phyloP scores from a whole-genome alignment of 2,797 vertebrate species.

The Microctenopoma lineatum region DNA sequence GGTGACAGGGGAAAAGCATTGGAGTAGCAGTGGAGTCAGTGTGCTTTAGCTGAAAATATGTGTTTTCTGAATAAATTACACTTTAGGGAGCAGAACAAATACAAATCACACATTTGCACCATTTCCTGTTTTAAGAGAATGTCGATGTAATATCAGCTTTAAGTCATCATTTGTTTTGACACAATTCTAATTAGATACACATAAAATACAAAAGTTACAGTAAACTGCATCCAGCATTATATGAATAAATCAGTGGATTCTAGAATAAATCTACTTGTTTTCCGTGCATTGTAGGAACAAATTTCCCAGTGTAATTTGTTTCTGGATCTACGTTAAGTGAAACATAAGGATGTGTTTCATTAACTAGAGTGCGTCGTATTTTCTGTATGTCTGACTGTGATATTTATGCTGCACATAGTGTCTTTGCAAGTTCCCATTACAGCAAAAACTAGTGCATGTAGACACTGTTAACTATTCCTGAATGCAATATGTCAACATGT shows the following conservation, averaged over 20 bases:
- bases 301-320: not conserved
- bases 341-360: not conserved
- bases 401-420: no score
- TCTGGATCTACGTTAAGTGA: conserved; percentile 9
- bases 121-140: conserved; percentile 27
- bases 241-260: not conserved
- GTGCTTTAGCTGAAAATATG: conserved; percentile 13
- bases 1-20: conserved; percentile 3
- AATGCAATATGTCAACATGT: no score
- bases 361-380: no score
- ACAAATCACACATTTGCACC: not conserved
- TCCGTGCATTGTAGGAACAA: not conserved
- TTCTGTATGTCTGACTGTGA: no score
- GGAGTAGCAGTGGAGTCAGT: not conserved
- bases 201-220: conserved; percentile 16
- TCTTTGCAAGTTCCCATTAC: no score
- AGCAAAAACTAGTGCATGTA: no score
- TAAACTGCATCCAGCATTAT: conserved; percentile 12
- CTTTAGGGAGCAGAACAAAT: conserved; percentile 14
- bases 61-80: conserved; percentile 18
- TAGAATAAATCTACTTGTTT: conserved; percentile 23
- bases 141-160: not conserved
- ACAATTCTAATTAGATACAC: conserved; percentile 6
- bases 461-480: no score
- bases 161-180: conserved; percentile 3